Conservation (phyloP, 1,140 invertebrate genomes). For the Drosophila pruinosa region DNA sequence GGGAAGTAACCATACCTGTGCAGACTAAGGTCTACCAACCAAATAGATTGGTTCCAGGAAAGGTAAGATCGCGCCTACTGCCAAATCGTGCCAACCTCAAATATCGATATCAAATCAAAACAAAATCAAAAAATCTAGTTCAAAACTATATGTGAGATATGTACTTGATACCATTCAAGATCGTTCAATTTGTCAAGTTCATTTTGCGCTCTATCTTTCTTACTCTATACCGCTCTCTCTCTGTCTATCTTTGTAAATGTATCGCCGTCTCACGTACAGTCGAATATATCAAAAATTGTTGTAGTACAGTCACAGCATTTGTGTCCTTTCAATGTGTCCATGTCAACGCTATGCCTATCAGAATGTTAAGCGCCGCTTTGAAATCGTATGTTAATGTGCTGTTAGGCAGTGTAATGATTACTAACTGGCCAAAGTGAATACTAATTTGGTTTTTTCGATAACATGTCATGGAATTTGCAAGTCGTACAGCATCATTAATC, state of each 20-base stretch:
- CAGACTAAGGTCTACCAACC: slow-evolving; percentile 90
- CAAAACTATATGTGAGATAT: slow-evolving; percentile 49
- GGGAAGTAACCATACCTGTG: slow-evolving; percentile 86
- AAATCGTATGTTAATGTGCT: slow-evolving; percentile 43
- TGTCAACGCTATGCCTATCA: slow-evolving; percentile 35
- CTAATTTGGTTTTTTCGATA: slow-evolving; percentile 57
- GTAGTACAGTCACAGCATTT: slow-evolving; percentile 47
- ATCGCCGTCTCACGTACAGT: slow-evolving; percentile 51
- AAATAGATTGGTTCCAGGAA: slow-evolving; percentile 84
- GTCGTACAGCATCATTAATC: slow-evolving; percentile 59
- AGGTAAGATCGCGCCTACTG: slow-evolving; percentile 83
- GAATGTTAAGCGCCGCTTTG: slow-evolving; percentile 37
- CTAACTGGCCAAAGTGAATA: slow-evolving; percentile 54
- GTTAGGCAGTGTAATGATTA: slow-evolving; percentile 43
- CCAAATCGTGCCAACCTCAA: slow-evolving; percentile 40
- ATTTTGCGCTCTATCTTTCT: slow-evolving; percentile 32
- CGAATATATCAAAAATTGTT: slow-evolving; percentile 29
- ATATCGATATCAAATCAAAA: slow-evolving; percentile 37
- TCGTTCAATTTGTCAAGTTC: slow-evolving; percentile 43
- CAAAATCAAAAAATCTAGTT: slow-evolving; percentile 25
- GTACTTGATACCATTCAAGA: slow-evolving; percentile 32
- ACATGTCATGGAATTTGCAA: slow-evolving; percentile 55
- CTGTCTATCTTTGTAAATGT: slow-evolving; percentile 41
- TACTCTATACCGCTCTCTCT: slow-evolving; percentile 7
- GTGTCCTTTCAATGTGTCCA: slow-evolving; percentile 31